phyloP scores from a whole-genome alignment of 2,113 vertebrate genomes.

The cat (Felis catus) region DNA sequence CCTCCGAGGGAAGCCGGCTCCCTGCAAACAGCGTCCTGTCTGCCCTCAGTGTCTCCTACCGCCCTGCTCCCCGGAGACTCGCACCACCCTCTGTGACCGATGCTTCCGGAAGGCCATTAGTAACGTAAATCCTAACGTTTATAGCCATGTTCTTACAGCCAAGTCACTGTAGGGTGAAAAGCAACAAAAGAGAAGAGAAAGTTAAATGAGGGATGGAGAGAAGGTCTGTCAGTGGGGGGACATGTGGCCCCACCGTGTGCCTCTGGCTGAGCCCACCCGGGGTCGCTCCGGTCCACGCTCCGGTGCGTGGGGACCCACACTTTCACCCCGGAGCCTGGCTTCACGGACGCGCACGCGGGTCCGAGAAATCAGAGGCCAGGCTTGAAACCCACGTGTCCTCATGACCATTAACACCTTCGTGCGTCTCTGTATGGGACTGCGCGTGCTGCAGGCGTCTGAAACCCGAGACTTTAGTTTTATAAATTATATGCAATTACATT shows the following conservation, averaged over 20 bases:
- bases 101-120: fast-evolving
- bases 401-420: fast-evolving
- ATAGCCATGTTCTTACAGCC: fast-evolving
- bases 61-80: not conserved
- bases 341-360: fast-evolving
- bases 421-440: not conserved
- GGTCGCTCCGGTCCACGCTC: not conserved
- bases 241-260: fast-evolving
- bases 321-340: not conserved
- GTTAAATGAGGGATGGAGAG: not conserved
- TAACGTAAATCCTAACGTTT: fast-evolving
- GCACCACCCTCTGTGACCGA: fast-evolving
- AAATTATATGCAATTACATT: no score
- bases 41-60: not conserved
- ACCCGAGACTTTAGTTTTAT: not conserved
- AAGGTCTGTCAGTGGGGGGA: fast-evolving
- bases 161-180: not conserved
- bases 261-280: not conserved
- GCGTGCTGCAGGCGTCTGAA: fast-evolving
- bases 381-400: fast-evolving
- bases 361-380: fast-evolving
- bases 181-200: not conserved
- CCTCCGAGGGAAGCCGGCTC: fast-evolving
- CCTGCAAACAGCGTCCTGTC: fast-evolving
- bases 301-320: not conserved